Base-by-base conservation (phyloP, 2,888 invertebrate genomes). In the Brachynemurus nebulosus region DNA sequence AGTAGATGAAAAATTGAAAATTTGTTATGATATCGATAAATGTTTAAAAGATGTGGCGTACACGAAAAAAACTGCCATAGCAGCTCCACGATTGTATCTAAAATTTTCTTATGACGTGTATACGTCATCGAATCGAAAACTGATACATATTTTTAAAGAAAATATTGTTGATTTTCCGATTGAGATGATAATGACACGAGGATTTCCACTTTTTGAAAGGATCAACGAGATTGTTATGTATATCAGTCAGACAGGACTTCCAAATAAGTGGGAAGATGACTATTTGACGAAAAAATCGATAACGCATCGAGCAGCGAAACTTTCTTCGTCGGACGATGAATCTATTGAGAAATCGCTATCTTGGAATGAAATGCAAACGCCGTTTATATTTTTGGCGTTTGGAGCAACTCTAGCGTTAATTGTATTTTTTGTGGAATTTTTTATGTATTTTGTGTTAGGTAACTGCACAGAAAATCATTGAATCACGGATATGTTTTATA, bases 121-220 rank as follows among this genome's bases (percentile, higher is more conserved):
- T 27, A 51, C 55, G 30, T 21, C 47, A 16, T 51, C 52, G 18
- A 53, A 53, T 14, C 48, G 44, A 4, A 52, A 54, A 1, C 41
- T 54, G 19, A 48, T 58, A 16, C 53, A 55, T 40, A 55, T 55
- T 39, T 52, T 60, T 35, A 50, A 54, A 21, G 47, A 55, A 2
- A 54, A 55, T 16, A 54, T 61, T 1, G 55, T 58, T 4, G 55
- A 54, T 11, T 59, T 55, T 50, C 59, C 60, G 1, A 47, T 62
- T 4, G 59, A 58, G 51, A 57, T 63, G 50, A 45, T 59, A n/a
- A 54, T 59, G 51, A 50, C 54, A 5, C 60, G 60, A 50, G 61
- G 61, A 4, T 61, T 61, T 51, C 60, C 57, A 19, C 50, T 61
- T 9, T 53, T 50, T 14, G 44, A 51, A 2, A 41, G 48, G 37